Conservation (phyloP, 2,113 vertebrate genomes). For the Brachyhypopomus gauderio region DNA sequence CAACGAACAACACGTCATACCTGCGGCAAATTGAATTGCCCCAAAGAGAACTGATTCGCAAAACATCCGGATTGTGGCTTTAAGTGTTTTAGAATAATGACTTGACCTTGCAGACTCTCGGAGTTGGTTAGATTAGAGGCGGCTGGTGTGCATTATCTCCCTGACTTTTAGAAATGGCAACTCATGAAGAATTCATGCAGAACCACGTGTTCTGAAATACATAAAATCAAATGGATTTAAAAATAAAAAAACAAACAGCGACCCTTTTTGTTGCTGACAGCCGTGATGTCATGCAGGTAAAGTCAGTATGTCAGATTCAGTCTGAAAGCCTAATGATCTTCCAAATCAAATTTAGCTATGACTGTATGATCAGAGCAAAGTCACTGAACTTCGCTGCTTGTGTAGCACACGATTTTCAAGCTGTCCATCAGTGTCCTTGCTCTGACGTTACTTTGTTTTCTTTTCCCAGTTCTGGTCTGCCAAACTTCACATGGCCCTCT, state of each 20-base stretch:
- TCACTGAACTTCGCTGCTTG: too few relatives aligned
- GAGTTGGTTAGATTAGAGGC: neutral
- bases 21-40: constrained; percentile 5
- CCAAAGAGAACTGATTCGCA: neutral
- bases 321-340: neutral
- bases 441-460: neutral
- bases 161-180: neutral
- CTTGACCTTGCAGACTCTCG: neutral
- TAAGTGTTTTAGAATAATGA: constrained; percentile 13
- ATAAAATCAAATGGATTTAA: neutral
- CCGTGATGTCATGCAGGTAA: neutral
- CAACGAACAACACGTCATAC: neutral
- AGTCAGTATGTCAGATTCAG: neutral
- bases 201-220: neutral
- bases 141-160: constrained; percentile 5
- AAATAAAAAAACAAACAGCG: neutral
- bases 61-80: constrained; percentile 1
- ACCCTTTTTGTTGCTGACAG: neutral
- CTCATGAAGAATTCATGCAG: constrained; percentile 7
- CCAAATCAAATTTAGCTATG: neutral
- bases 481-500: constrained; percentile 34
- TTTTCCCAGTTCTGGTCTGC: constrained; percentile 37
- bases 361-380: neutral
- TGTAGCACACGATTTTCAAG: neutral
- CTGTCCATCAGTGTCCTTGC: neutral